Conservation (phyloP, 2,113 vertebrate species). For the Meles meles region DNA sequence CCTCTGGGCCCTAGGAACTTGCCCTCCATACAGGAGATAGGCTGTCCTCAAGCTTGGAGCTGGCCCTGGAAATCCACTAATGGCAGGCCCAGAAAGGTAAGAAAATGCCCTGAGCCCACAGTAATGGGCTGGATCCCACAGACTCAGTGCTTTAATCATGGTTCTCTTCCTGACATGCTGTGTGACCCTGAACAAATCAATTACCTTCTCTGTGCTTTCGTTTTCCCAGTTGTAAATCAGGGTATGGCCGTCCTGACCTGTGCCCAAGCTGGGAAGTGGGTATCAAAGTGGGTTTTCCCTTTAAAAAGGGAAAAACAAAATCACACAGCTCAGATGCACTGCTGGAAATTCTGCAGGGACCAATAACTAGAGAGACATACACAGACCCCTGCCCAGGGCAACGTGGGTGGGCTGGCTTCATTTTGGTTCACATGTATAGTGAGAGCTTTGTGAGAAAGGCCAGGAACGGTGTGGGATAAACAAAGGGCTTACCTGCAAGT, state of each 20-base stretch:
- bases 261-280: constrained; percentile 30
- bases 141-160: not conserved
- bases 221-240: constrained; percentile 38
- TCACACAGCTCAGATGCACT: not conserved
- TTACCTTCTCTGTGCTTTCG: constrained; percentile 58
- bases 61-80: not conserved
- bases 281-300: not conserved
- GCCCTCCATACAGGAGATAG: not conserved
- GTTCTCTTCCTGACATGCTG: not conserved
- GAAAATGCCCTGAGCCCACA: not conserved
- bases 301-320: constrained; percentile 5
- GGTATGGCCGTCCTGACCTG: not conserved
- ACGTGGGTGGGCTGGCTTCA: not conserved
- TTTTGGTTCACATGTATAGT: not conserved
- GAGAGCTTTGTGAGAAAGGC: not conserved
- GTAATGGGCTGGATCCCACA: not conserved
- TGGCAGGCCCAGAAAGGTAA: not conserved
- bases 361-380: not conserved
- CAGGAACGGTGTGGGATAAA: not conserved
- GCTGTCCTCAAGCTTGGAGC: not conserved
- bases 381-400: not conserved
- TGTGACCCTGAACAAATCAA: constrained; percentile 57
- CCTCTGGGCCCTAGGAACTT: not conserved
- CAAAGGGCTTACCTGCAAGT: not conserved
- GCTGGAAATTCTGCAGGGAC: not conserved